These are phyloP conservation scores for Anaspis maculata DNA, from an alignment of 2,888 invertebrate species.

Conservation along the genomic window DNA sequence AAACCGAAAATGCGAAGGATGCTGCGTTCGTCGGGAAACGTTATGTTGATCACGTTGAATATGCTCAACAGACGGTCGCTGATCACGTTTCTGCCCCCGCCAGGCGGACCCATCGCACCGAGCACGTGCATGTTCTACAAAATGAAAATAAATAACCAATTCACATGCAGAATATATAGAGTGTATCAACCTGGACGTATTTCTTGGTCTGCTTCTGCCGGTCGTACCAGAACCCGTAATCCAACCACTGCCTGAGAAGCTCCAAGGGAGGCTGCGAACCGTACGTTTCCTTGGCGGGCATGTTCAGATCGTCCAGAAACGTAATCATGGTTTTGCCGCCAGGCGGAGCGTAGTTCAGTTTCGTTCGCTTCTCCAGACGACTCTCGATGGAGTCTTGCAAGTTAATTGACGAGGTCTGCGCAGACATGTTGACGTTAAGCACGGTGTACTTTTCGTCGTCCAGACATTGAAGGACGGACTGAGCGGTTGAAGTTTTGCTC, in stretches of 20 bases:
- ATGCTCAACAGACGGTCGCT: constrained; percentile 70
- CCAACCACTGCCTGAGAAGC: constrained; percentile 75
- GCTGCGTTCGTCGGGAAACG: constrained; percentile 73
- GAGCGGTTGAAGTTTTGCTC: constrained; percentile 74
- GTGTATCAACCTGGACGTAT: constrained; percentile 62
- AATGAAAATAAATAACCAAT: constrained; percentile 2
- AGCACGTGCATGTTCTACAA: constrained; percentile 66
- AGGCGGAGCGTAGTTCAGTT: constrained; percentile 71
- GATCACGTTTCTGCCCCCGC: constrained; percentile 75
- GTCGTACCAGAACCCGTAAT: constrained; percentile 88
- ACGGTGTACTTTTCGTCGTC: constrained; percentile 52
- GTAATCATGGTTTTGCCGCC: constrained; percentile 77
- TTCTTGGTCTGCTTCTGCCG: constrained; percentile 68
- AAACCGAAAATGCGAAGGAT: constrained; percentile 75
- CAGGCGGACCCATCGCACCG: constrained; percentile 80
- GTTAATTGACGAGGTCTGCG: constrained; percentile 76
- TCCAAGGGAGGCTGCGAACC: constrained; percentile 87
- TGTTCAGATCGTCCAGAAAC: constrained; percentile 88
- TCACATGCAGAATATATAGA: not conserved
- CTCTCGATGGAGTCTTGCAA: constrained; percentile 80
- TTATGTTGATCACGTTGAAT: constrained; percentile 69
- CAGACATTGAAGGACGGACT: constrained; percentile 54
- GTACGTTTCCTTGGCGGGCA: constrained; percentile 83
- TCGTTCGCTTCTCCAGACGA: constrained; percentile 80
- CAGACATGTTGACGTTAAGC: constrained; percentile 79